Evolutionary conservation across 1,140 invertebrate genomes (phyloP).

Genomic region (Agraylea sexmaculata): DNA sequence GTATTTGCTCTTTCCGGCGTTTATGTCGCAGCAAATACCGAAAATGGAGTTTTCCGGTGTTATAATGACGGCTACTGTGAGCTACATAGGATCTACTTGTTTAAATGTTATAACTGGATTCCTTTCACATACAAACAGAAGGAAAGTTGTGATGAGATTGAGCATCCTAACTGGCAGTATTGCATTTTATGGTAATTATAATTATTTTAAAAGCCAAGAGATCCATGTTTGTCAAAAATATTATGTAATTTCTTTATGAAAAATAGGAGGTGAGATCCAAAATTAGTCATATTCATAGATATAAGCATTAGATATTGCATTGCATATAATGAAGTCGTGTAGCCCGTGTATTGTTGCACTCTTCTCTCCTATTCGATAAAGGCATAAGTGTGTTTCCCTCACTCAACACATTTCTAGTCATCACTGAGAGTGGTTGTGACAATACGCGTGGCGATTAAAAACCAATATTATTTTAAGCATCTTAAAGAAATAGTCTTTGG

Average conservation of each 20-base stretch:
- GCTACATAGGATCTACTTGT: slow-evolving; percentile 29
- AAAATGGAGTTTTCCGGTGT: slow-evolving; percentile 31
- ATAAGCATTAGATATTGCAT: too few species aligned
- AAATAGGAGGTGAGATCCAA: too few species aligned
- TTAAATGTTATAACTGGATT: slow-evolving; percentile 31
- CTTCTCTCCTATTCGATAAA: too few species aligned
- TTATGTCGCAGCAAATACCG: slow-evolving; percentile 31
- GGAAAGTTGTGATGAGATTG: slow-evolving; percentile 26
- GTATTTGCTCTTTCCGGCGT: slow-evolving; percentile 28
- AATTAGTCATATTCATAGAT: too few species aligned
- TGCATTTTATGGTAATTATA: slow-evolving; percentile 33
- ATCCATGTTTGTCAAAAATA: slow-evolving; percentile 2
- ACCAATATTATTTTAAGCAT: too few species aligned
- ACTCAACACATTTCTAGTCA: too few species aligned
- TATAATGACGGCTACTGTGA: slow-evolving; percentile 25
- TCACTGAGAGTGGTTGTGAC: too few species aligned
- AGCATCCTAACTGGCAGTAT: slow-evolving; percentile 31
- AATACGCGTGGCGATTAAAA: too few species aligned
- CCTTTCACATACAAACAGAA: slow-evolving; percentile 29
- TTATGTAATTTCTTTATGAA: slow-evolving; percentile 1
- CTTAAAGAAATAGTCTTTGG: too few species aligned
- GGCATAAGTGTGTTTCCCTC: too few species aligned
- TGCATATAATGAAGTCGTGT: too few species aligned
- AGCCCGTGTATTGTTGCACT: too few species aligned
- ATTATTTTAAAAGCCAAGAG: neutral